These are phyloP conservation scores for Orthosia incerta DNA, from an alignment of 2,888 invertebrate species.

Conservation along the genomic window DNA sequence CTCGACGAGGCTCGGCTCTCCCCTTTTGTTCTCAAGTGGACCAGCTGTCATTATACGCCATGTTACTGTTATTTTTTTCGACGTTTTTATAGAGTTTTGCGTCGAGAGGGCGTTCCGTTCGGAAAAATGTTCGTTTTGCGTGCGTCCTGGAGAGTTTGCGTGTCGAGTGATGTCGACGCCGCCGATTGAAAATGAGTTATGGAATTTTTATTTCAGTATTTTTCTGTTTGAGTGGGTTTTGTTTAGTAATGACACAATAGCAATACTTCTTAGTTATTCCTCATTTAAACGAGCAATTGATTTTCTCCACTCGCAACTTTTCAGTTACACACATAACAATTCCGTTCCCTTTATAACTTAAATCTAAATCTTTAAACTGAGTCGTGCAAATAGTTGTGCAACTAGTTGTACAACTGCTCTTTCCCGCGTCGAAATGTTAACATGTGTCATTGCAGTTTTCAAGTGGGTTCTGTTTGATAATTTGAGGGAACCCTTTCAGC, in stretches of 20 bases:
- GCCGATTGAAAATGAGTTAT: constrained; percentile 88
- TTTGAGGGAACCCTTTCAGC: constrained; percentile 85
- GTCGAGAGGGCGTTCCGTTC: constrained; percentile 89
- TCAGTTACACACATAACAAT: not conserved
- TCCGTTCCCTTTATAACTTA: not conserved
- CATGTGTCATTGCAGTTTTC: constrained; percentile 90
- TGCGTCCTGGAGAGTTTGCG: constrained; percentile 89
- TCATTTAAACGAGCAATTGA: constrained; percentile 11
- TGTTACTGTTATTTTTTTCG: constrained; percentile 91
- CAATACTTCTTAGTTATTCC: constrained; percentile 23
- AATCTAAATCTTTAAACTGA: constrained; percentile 3
- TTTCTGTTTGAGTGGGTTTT: constrained; percentile 77
- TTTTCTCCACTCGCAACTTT: not conserved
- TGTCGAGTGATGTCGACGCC: constrained; percentile 86
- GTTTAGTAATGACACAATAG: constrained; percentile 65
- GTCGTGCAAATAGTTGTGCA: constrained; percentile 60
- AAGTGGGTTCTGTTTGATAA: constrained; percentile 87
- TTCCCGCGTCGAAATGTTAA: constrained; percentile 78
- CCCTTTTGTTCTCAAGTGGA: constrained; percentile 92
- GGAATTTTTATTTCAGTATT: constrained; percentile 80
- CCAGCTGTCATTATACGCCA: constrained; percentile 92
- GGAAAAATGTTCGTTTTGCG: constrained; percentile 91
- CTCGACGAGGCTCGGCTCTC: constrained; percentile 89
- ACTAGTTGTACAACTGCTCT: constrained; percentile 67
- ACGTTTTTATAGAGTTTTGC: constrained; percentile 90